These are phyloP conservation scores for Caenorhabditis uteleia DNA, from an alignment of 2,888 invertebrate species.

Conservation along the genomic window DNA sequence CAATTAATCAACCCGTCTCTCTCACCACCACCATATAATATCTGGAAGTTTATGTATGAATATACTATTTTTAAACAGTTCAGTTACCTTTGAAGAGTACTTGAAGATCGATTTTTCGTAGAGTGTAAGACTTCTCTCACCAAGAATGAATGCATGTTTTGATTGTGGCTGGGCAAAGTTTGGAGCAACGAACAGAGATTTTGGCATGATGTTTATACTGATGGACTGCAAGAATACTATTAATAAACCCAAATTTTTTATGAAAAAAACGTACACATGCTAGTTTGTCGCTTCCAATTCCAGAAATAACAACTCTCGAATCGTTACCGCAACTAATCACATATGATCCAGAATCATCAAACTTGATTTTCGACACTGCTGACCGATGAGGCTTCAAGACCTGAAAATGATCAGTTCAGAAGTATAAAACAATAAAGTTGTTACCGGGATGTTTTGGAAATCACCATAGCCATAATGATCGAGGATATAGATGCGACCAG, in stretches of 20 bases:
- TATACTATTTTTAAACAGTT: neutral
- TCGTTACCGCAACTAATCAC: slow-evolving; percentile 78
- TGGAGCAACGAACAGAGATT: slow-evolving; percentile 58
- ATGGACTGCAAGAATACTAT: slow-evolving; percentile 41
- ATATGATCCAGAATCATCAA: slow-evolving; percentile 90
- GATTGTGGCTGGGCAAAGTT: slow-evolving; percentile 50
- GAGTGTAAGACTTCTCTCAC: slow-evolving; percentile 56
- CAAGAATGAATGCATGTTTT: slow-evolving; percentile 57
- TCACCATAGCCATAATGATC: slow-evolving; percentile 64
- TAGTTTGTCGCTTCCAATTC: slow-evolving; percentile 74
- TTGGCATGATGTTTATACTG: slow-evolving; percentile 47
- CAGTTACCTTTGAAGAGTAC: slow-evolving; percentile 44
- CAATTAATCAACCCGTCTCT: slow-evolving; percentile 65
- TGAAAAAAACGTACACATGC: slow-evolving; percentile 52
- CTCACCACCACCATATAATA: slow-evolving; percentile 61
- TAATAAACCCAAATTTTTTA: neutral
- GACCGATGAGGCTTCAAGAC: slow-evolving; percentile 56
- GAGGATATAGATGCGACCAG: slow-evolving; percentile 60
- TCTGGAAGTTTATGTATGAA: slow-evolving; percentile 31
- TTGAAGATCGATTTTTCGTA: slow-evolving; percentile 63
- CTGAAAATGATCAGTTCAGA: slow-evolving; percentile 33
- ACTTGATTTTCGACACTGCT: slow-evolving; percentile 91
- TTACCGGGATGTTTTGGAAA: slow-evolving; percentile 49
- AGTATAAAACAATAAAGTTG: neutral
- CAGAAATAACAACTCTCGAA: slow-evolving; percentile 80